Conservation (phyloP, 2,113 vertebrate genomes). For the Plecotus auritus region DNA sequence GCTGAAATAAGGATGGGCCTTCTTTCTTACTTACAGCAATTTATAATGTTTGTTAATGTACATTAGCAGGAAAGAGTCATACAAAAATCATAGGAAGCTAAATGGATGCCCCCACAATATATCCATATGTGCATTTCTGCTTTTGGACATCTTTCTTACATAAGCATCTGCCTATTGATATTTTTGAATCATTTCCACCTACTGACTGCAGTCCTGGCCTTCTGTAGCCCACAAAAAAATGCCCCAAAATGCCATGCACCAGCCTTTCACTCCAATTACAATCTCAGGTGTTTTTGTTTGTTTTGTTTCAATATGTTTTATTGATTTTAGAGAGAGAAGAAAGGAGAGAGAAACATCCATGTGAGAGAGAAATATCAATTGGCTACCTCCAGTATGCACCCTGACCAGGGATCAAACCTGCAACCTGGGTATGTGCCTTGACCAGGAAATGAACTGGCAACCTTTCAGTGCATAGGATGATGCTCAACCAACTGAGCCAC, state of each 20-base stretch:
- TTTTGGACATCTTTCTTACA: neutral
- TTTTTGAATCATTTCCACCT: neutral
- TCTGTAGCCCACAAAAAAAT: neutral
- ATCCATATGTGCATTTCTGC: neutral
- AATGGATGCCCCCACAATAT: neutral
- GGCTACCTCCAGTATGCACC: too few species aligned
- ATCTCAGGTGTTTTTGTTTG: neutral
- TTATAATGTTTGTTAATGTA: neutral
- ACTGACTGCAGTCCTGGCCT: neutral
- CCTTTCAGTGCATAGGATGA: too few species aligned
- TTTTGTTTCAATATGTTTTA: too few species aligned
- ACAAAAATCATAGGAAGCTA: neutral
- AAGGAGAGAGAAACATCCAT: too few species aligned
- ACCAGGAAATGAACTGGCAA: too few species aligned
- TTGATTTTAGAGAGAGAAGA: too few species aligned
- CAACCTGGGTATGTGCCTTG: too few species aligned
- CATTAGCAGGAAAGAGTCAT: neutral
- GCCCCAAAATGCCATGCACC: neutral
- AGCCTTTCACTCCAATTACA: neutral
- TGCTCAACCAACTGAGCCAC: too few species aligned
- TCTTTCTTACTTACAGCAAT: neutral
- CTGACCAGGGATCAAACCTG: too few species aligned
- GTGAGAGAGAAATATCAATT: too few species aligned
- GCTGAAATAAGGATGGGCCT: neutral
- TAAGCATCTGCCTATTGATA: neutral